A percentile compares a stretch with the other conserved stretches of the same genome.
phyloP scores from a whole-genome alignment of 2,797 vertebrate species.

The Mycteria americana region DNA sequence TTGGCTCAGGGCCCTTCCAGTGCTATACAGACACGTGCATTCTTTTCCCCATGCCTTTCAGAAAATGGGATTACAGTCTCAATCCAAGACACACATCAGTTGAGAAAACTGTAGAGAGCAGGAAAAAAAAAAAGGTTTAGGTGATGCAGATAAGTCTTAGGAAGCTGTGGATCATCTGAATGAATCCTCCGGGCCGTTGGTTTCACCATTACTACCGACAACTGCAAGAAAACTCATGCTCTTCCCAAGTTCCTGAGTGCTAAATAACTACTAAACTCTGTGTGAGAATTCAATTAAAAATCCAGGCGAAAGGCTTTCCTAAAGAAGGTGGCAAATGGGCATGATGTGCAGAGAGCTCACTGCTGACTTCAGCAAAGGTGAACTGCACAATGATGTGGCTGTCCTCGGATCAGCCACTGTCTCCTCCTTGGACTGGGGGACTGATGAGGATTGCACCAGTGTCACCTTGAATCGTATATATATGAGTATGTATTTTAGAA shows the following conservation, averaged over 20 bases:
- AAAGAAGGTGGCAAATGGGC: neutral
- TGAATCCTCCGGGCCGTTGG: neutral
- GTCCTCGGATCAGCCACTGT: neutral
- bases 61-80: neutral
- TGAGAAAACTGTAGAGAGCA: neutral
- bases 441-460: neutral
- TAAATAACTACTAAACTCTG: neutral
- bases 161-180: neutral
- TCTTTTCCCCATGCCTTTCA: neutral
- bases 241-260: neutral
- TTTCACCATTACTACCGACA: neutral
- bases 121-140: neutral
- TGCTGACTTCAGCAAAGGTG: neutral
- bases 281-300: neutral
- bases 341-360: neutral
- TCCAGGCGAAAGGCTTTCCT: neutral
- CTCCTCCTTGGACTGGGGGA: neutral
- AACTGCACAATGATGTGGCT: rapidly evolving
- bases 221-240: neutral
- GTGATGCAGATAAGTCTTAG: neutral
- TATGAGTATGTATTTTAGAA: too few species aligned
- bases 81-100: neutral
- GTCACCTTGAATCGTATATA: too few species aligned
- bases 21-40: rapidly evolving
- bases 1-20: neutral